phyloP scores from a whole-genome alignment of 92 coral and sea anemone species.

The Isaurus tuberculatus region DNA sequence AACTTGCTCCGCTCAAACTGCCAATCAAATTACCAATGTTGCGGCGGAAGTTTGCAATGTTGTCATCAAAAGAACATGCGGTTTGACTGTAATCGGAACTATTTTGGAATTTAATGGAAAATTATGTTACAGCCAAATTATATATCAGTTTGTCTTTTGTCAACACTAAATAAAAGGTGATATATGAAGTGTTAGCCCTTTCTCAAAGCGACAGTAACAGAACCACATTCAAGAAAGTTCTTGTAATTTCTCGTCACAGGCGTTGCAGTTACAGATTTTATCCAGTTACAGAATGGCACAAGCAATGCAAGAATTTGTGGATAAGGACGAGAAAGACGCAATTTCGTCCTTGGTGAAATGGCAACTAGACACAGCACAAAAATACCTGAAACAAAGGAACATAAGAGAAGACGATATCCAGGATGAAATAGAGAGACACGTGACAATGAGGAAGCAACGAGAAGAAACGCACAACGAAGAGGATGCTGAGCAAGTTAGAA shows the following conservation, averaged over 20 bases:
- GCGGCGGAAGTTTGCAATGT: too few relatives aligned
- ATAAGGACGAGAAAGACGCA: conserved; percentile 97
- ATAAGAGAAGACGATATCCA: conserved; percentile 80
- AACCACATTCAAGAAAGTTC: neutral
- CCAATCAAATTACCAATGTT: too few relatives aligned
- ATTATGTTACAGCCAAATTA: too few relatives aligned
- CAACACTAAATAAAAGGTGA: neutral
- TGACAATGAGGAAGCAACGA: conserved; percentile 65
- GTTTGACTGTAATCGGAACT: too few relatives aligned
- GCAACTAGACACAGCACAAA: conserved; percentile 89
- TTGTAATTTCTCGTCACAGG: conserved; percentile 51
- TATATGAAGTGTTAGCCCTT: neutral
- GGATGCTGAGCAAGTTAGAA: conserved; percentile 72
- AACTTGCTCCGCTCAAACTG: too few relatives aligned
- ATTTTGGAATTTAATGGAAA: too few relatives aligned
- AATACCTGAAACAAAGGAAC: conserved; percentile 71
- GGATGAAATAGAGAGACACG: conserved; percentile 75
- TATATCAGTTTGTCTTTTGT: too few relatives aligned
- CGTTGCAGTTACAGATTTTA: conserved; percentile 79
- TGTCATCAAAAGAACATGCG: too few relatives aligned
- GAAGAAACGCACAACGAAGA: conserved; percentile 73
- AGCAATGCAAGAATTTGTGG: conserved; percentile 95
- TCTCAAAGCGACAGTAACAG: neutral
- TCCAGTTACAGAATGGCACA: conserved; percentile 93
- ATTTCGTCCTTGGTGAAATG: conserved; percentile 84